A percentile compares a stretch with the other conserved stretches of the same genome.
phyloP scores from a whole-genome alignment of 2,797 vertebrate genomes.

The Phoebastria nigripes region DNA sequence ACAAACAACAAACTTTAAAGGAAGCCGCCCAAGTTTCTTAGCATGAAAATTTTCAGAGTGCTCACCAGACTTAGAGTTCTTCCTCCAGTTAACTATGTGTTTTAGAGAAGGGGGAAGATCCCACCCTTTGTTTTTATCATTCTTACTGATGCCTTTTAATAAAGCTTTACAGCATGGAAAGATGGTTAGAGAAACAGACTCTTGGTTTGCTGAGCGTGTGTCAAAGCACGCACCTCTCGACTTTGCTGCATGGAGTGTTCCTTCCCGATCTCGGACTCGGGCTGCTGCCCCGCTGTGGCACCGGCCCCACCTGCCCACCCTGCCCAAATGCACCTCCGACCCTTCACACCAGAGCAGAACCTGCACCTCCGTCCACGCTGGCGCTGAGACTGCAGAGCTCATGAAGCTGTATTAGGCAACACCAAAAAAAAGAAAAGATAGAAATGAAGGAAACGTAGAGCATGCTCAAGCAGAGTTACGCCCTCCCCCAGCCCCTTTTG shows the following conservation, averaged over 20 bases:
- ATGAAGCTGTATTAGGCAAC: background rate
- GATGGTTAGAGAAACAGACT: rapidly evolving
- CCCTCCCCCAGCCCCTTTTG: background rate
- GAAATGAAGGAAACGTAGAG: background rate
- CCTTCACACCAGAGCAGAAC: rapidly evolving
- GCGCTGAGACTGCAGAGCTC: rapidly evolving
- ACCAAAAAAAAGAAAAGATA: background rate
- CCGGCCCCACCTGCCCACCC: background rate
- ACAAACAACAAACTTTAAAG: background rate
- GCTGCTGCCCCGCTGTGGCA: rapidly evolving
- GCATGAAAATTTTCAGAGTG: background rate
- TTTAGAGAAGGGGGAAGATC: background rate
- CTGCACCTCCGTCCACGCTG: rapidly evolving
- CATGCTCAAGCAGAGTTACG: background rate
- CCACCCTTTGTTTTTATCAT: background rate
- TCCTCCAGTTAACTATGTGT: rapidly evolving
- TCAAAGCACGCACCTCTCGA: rapidly evolving
- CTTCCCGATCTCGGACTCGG: rapidly evolving
- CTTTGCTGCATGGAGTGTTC: rapidly evolving
- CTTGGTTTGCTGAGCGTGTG: background rate
- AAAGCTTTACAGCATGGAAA: background rate
- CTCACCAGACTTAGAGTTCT: background rate
- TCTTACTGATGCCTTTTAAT: background rate
- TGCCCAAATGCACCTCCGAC: rapidly evolving
- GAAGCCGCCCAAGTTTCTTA: background rate